A percentile compares a stretch with the other conserved stretches of the same genome.
These are phyloP conservation scores for Diarsia rubi DNA, from an alignment of 2,888 invertebrate species.

Conservation along the genomic window DNA sequence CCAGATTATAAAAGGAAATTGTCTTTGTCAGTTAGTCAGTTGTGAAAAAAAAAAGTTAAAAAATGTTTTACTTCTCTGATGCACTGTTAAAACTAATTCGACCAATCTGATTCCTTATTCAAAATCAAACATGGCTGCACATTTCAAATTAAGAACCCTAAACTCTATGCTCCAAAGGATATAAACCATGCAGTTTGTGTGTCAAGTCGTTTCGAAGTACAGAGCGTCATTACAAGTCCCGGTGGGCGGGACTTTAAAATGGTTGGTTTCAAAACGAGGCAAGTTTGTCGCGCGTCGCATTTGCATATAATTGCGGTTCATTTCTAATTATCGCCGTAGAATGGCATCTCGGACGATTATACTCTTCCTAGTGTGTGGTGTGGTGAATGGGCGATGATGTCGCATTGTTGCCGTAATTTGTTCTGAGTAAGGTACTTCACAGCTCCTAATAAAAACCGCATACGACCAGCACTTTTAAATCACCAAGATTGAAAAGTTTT, in stretches of 20 bases:
- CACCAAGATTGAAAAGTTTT: conserved; percentile 15
- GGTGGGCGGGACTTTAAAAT: conserved; percentile 83
- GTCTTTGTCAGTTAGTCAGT: no score
- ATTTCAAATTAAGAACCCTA: conserved; percentile 43
- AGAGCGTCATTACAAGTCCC: conserved; percentile 59
- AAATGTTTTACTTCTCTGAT: background rate
- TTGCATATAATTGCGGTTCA: conserved; percentile 88
- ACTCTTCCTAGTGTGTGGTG: conserved; percentile 67
- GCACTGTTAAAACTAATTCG: background rate
- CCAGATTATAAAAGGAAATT: background rate
- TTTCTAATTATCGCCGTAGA: conserved; percentile 81
- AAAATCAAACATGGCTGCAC: conserved; percentile 23
- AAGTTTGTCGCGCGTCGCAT: conserved; percentile 79
- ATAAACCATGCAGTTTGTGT: conserved; percentile 57
- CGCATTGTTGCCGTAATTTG: conserved; percentile 46
- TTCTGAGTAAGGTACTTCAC: conserved; percentile 9
- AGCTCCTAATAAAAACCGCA: no score
- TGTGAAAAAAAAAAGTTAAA: no score
- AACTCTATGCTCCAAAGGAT: conserved; percentile 37
- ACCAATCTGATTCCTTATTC: background rate
- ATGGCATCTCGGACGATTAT: conserved; percentile 59
- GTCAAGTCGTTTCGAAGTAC: conserved; percentile 57
- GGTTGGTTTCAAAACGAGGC: conserved; percentile 85
- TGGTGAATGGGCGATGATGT: conserved; percentile 60
- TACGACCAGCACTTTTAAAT: no score